phyloP scores from a whole-genome alignment of 2,113 vertebrate species.

The Bubo bubo region DNA sequence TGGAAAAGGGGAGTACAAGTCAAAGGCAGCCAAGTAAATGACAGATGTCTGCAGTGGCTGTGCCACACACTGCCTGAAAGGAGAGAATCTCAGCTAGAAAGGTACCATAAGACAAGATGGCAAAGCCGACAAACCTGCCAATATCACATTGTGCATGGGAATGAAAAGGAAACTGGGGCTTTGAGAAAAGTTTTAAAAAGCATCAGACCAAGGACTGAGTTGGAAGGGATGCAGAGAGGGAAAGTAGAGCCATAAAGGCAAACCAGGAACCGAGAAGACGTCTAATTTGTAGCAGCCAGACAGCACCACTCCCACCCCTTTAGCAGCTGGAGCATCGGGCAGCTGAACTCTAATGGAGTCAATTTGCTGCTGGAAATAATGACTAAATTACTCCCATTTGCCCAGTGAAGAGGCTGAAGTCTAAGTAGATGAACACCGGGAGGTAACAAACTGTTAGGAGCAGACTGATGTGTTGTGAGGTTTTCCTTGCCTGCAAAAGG shows the following conservation, averaged over 20 bases:
- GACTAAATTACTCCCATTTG: conserved; percentile 70
- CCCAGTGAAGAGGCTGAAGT: conserved; percentile 47
- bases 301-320: conserved; percentile 38
- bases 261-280: not conserved
- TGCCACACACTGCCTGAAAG: not conserved
- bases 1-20: not conserved
- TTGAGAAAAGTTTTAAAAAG: not conserved
- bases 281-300: conserved; percentile 22
- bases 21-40: not conserved
- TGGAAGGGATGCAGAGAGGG: not conserved
- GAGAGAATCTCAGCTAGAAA: not conserved
- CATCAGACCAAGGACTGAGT: not conserved
- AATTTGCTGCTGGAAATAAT: conserved; percentile 68
- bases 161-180: accelerated
- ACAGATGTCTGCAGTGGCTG: accelerated
- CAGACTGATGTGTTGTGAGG: not conserved
- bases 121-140: not conserved
- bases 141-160: not conserved
- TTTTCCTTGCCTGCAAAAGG: not conserved
- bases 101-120: not conserved
- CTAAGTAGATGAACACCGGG: conserved; percentile 28
- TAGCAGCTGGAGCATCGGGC: conserved; percentile 55
- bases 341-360: conserved; percentile 67
- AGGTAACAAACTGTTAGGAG: conserved; percentile 4
- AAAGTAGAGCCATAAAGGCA: not conserved